phyloP scores from a whole-genome alignment of 1,140 invertebrate genomes.

The Aethina tumida region DNA sequence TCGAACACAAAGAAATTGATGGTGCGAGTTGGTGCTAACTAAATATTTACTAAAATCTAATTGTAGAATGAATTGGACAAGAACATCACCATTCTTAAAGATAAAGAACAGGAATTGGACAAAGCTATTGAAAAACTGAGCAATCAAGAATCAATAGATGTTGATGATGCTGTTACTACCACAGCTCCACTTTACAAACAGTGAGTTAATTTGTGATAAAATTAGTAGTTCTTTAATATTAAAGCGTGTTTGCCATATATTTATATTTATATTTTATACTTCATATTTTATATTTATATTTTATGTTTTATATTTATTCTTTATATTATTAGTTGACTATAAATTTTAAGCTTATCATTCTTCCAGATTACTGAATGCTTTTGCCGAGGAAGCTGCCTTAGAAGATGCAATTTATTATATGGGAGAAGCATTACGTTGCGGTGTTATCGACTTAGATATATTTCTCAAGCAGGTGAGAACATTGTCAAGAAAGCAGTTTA shows the following conservation, averaged over 20 bases:
- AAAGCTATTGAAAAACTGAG: constrained; percentile 68
- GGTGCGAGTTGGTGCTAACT: constrained; percentile 2
- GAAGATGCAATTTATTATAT: constrained; percentile 99
- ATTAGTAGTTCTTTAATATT: constrained; percentile 3
- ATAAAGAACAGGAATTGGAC: constrained; percentile 80
- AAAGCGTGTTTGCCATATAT: constrained; percentile 1
- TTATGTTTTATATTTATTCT: neutral
- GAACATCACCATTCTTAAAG: constrained; percentile 71
- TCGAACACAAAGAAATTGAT: neutral
- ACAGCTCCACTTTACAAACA: constrained; percentile 95
- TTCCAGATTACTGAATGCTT: constrained; percentile 80
- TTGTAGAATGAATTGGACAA: constrained; percentile 64
- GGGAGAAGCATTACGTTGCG: constrained; percentile 87
- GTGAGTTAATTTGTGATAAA: too few species aligned
- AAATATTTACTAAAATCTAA: constrained; percentile 4
- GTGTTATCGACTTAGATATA: constrained; percentile 89
- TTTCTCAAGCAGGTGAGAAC: constrained; percentile 95
- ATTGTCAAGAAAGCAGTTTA: constrained; percentile 91
- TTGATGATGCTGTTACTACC: constrained; percentile 94
- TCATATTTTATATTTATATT: neutral
- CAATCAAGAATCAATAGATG: constrained; percentile 72
- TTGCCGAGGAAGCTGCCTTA: constrained; percentile 94
- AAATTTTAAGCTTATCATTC: constrained; percentile 10
- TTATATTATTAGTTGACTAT: constrained; percentile 11
- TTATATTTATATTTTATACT: neutral